A percentile compares a stretch with the other conserved stretches of the same genome.
phyloP scores from a whole-genome alignment of 2,888 invertebrate species.

The Sphinx pinastri region DNA sequence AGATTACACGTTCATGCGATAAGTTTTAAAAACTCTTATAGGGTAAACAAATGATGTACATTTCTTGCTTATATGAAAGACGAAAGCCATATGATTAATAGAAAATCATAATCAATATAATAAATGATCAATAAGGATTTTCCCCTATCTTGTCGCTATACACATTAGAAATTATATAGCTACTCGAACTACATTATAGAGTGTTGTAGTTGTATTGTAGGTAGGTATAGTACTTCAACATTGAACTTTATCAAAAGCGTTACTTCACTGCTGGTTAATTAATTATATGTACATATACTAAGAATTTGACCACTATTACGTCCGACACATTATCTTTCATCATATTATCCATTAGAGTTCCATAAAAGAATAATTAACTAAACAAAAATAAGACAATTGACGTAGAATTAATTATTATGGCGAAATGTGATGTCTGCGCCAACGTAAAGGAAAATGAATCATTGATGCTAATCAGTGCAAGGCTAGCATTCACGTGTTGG shows the following conservation, averaged over 20 bases:
- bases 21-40: not conserved
- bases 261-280: not conserved
- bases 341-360: conserved; percentile 7
- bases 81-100: no score
- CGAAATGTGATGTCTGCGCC: not conserved
- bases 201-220: no score
- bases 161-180: no score
- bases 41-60: no score
- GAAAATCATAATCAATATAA: no score
- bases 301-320: conserved; percentile 9
- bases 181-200: no score
- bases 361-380: conserved; percentile 13
- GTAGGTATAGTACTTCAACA: no score
- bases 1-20: not conserved
- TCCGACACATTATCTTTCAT: conserved; percentile 17
- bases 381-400: conserved; percentile 1
- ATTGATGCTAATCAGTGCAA: conserved; percentile 15
- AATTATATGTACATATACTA: not conserved
- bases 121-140: no score
- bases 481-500: conserved; percentile 1
- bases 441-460: conserved; percentile 8
- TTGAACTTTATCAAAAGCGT: not conserved
- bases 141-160: no score
- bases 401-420: not conserved
- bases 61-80: no score